Percentiles rank a stretch among this genome's conserved stretches.
Evolutionary conservation across 2,888 invertebrate genomes (phyloP).

Genomic region (Syrphus vitripennis): DNA sequence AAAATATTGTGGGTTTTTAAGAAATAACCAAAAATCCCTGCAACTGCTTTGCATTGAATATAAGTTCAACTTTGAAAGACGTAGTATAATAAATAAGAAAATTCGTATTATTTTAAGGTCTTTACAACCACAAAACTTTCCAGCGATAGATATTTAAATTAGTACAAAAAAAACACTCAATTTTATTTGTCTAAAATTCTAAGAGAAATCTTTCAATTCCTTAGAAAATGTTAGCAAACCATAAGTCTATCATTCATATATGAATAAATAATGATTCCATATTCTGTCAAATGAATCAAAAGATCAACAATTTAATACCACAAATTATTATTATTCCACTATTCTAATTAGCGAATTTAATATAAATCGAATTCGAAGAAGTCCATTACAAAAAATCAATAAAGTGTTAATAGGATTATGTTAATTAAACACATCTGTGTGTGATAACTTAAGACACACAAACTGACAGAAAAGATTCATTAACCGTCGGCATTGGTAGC

Average conservation of each 20-base stretch:
- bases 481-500: constrained; percentile 40
- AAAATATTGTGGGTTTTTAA: too few species aligned
- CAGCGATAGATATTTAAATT: not conserved
- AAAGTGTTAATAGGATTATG: constrained; percentile 13
- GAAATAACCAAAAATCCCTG: too few species aligned
- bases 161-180: not conserved
- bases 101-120: too few species aligned
- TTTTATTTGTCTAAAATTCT: not conserved
- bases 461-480: constrained; percentile 4
- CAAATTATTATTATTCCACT: not conserved
- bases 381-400: not conserved
- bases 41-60: too few species aligned
- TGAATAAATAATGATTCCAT: not conserved
- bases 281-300: not conserved
- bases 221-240: not conserved
- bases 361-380: not conserved
- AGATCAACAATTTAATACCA: not conserved
- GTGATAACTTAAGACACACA: constrained; percentile 25
- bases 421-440: not conserved
- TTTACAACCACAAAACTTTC: too few species aligned
- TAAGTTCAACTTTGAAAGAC: too few species aligned
- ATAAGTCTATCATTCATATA: too few species aligned
- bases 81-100: too few species aligned
- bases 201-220: not conserved
- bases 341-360: not conserved